Conservation (phyloP, 2,113 vertebrate species). For the Hymenochirus boettgeri region DNA sequence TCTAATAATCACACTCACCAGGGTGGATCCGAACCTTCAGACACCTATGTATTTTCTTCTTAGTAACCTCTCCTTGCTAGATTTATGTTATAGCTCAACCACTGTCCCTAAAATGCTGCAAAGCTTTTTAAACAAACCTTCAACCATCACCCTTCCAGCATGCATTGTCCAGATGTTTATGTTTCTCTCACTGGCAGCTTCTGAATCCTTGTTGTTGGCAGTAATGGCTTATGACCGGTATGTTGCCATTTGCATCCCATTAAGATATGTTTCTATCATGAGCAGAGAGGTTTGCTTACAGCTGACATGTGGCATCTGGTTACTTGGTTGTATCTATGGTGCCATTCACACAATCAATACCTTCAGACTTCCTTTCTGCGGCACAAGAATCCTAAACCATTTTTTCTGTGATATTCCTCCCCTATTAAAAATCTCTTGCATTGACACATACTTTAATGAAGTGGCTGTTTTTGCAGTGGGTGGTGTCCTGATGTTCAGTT, state of each 20-base stretch:
- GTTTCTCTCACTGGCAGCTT: constrained; percentile 41
- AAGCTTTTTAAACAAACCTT: background rate
- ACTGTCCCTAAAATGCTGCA: constrained; percentile 1
- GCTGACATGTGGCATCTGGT: constrained; percentile 37
- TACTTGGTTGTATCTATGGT: constrained; percentile 39
- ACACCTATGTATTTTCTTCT: constrained; percentile 12
- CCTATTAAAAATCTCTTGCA: constrained; percentile 5
- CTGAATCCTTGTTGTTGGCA: constrained; percentile 44
- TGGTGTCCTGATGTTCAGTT: constrained; percentile 3
- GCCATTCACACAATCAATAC: constrained; percentile 18
- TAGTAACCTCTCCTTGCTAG: constrained; percentile 7
- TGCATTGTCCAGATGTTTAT: constrained; percentile 43
- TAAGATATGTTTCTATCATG: constrained; percentile 42
- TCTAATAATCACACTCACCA: background rate
- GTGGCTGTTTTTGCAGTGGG: background rate
- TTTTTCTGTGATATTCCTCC: constrained; percentile 55
- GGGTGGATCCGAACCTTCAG: background rate
- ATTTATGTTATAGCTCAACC: background rate
- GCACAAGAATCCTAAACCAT: constrained; percentile 37
- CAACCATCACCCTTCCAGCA: constrained; percentile 31
- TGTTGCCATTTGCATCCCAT: constrained; percentile 39
- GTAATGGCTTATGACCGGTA: constrained; percentile 45
- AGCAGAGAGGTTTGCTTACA: constrained; percentile 22
- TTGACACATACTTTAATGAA: constrained; percentile 1
- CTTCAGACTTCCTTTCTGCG: constrained; percentile 48